Conservation (phyloP, 92 coral and sea anemone genomes). For the Porites divaricata region DNA sequence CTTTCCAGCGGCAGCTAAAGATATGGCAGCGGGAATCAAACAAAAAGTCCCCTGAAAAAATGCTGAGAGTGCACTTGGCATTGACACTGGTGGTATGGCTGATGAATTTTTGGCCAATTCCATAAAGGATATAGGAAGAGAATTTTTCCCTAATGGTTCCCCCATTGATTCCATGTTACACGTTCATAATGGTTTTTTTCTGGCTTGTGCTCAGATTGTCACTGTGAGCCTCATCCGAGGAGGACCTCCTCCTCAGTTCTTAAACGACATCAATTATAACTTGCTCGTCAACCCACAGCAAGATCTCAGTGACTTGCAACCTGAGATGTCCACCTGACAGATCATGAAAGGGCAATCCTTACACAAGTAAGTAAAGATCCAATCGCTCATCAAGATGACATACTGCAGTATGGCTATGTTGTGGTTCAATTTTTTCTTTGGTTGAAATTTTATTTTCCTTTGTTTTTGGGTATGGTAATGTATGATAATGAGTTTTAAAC, state of each 20-base stretch:
- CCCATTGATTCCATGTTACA: conserved; percentile 61
- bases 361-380: conserved; percentile 52
- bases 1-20: conserved; percentile 8
- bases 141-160: conserved; percentile 59
- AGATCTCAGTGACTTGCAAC: conserved; percentile 42
- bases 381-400: conserved; percentile 29
- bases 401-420: conserved; percentile 79
- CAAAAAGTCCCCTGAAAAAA: conserved; percentile 53
- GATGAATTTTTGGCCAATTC: too few relatives aligned
- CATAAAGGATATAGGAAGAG: conserved; percentile 43
- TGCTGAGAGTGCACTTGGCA: conserved; percentile 65
- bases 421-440: too few relatives aligned
- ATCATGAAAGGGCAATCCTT: conserved; percentile 30
- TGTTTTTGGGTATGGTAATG: too few relatives aligned
- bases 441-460: too few relatives aligned
- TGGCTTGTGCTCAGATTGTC: conserved; percentile 60
- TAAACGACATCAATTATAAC: conserved; percentile 59
- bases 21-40: conserved; percentile 63
- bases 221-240: conserved; percentile 65
- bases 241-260: conserved; percentile 63
- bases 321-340: conserved; percentile 56
- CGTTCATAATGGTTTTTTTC: conserved; percentile 58
- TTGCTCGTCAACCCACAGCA: conserved; percentile 55
- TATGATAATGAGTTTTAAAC: too few relatives aligned
- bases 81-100: conserved; percentile 72